These are phyloP conservation scores for Achlya flavicornis DNA, from an alignment of 2,888 invertebrate species.

Conservation along the genomic window DNA sequence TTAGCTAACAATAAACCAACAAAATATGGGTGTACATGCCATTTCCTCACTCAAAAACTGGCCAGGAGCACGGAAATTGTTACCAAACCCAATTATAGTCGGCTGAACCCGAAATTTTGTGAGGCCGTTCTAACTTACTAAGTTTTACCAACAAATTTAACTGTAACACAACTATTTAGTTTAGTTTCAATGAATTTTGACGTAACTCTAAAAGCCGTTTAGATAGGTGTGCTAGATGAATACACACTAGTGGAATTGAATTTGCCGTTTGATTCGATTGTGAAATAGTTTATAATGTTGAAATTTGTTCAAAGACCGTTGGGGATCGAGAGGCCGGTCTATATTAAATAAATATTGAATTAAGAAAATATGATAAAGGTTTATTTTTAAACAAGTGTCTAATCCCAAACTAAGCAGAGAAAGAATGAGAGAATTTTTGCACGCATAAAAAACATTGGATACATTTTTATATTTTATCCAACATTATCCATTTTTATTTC, in stretches of 20 bases:
- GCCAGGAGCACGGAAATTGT: constrained; percentile 56
- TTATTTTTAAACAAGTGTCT: neutral
- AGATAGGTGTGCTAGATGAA: constrained; percentile 28
- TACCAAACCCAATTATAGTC: constrained; percentile 65
- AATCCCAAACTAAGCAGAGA: too few relatives aligned
- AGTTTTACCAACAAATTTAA: constrained; percentile 50
- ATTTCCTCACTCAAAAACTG: constrained; percentile 40
- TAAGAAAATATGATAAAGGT: neutral
- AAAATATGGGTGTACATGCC: constrained; percentile 34
- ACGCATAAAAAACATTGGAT: too few relatives aligned
- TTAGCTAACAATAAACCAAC: constrained; percentile 36
- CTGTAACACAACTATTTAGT: constrained; percentile 43
- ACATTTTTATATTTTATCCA: too few relatives aligned
- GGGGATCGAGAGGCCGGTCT: neutral
- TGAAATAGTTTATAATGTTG: constrained; percentile 7
- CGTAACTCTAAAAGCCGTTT: constrained; percentile 33
- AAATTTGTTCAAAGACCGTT: constrained; percentile 8
- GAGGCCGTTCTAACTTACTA: constrained; percentile 42
- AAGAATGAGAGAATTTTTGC: too few relatives aligned
- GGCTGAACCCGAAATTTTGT: constrained; percentile 47
- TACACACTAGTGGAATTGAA: constrained; percentile 32
- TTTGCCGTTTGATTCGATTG: constrained; percentile 15
- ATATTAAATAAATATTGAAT: neutral
- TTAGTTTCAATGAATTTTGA: constrained; percentile 46
- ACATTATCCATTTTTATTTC: too few relatives aligned